Base-by-base conservation (phyloP, 2,888 invertebrate genomes). In the Pyrgus malvae region DNA sequence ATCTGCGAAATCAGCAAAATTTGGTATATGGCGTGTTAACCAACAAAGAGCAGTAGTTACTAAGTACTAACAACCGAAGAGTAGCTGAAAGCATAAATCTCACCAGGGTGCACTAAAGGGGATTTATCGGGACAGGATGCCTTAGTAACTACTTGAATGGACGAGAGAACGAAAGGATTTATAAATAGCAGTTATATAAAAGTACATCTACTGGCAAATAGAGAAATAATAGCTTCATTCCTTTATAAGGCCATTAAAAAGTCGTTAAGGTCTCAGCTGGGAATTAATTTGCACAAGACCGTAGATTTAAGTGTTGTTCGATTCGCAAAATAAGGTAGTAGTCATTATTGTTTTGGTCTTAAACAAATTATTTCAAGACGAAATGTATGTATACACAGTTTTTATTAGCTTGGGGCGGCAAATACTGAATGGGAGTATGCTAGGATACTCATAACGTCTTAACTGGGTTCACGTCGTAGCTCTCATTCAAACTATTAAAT, bases 51-150 rank as follows among this genome's bases (percentile, higher is more conserved):
- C 9, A 35, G 2, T 12, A 29, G 35, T 48, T 37, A 48, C 25
- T 37, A 37, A 37, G 14, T 16, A 16, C 16, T 25, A 25, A 35
- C 17, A 37, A 35, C 7, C 23, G 25, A 23, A 7, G 14, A 5
- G 16, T 16, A 33, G 37, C 48, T 25, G 35, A 48, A 35, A 48
- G 48, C 37, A 48, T 38, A 48, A 48, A 38, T 48, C 38, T 38
- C 48, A 27, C 27, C 27, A 19, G 48, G n/a, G 48, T 37, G 48
- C 38, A 37, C 38, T 48, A 48, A 38, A 17, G 19, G 14, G 29
- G 23, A 40, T 48, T 48, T 48, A 48, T 48, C 27, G 48, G 12
- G 8, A 9, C 38, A 27, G 29, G 48, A 48, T 4, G 48, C 48
- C 48, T 40, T 37, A 19, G 19, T 29, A 29, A 38, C n/a, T 17